phyloP scores from a whole-genome alignment of 53 echinoderm and acorn worm genomes.

The Temnopleurus reevesii region DNA sequence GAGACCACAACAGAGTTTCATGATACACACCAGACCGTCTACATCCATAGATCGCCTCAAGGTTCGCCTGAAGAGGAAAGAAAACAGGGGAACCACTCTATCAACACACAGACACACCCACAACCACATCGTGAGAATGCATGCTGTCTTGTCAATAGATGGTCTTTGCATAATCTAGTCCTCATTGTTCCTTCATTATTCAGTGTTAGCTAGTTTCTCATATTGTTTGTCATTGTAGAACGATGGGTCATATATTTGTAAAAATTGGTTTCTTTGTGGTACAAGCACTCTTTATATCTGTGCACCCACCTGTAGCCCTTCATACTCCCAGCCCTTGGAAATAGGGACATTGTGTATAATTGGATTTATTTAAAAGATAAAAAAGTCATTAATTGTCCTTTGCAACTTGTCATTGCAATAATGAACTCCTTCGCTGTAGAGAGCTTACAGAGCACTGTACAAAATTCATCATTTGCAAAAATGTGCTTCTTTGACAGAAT shows the following conservation, averaged over 20 bases:
- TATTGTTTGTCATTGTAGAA: neutral
- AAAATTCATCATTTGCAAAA: no score
- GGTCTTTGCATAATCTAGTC: neutral
- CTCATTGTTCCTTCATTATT: neutral
- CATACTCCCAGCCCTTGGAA: neutral
- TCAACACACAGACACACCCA: conserved; percentile 29
- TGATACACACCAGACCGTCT: conserved; percentile 79
- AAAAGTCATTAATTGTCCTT: no score
- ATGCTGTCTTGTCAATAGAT: neutral
- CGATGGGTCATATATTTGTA: neutral
- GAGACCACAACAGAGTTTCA: conserved; percentile 83
- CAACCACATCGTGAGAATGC: conserved; percentile 32
- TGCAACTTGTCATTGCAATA: no score
- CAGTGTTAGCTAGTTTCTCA: neutral
- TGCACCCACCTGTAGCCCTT: neutral
- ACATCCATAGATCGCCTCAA: conserved; percentile 68
- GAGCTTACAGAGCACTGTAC: no score
- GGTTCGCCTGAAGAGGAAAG: conserved; percentile 27
- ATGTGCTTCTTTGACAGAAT: no score
- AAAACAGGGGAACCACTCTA: conserved; percentile 2
- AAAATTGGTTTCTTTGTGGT: neutral
- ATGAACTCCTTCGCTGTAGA: no score
- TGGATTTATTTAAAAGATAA: no score
- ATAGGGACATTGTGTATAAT: no score
- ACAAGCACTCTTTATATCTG: neutral